These are phyloP conservation scores for Drosophila mojavensis DNA, from an alignment of 1,140 invertebrate genomes.

Conservation along the genomic window DNA sequence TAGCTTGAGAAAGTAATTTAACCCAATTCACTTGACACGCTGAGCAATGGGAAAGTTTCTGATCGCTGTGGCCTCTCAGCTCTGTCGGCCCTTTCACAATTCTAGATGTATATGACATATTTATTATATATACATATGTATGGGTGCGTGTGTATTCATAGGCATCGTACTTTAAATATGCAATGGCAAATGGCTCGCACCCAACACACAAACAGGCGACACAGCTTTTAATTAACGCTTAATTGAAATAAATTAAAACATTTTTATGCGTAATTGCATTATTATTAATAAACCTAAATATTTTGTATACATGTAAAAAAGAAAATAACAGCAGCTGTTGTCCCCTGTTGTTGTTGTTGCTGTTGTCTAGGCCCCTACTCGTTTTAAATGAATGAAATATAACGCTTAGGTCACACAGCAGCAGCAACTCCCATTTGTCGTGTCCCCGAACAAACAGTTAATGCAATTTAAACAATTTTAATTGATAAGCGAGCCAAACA, in stretches of 20 bases:
- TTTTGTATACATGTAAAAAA: conserved; percentile 56
- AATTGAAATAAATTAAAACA: conserved; percentile 84
- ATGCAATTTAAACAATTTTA: conserved; percentile 78
- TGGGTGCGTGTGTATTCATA: background rate
- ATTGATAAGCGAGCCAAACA: conserved; percentile 75
- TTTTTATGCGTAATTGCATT: conserved; percentile 83
- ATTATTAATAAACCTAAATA: conserved; percentile 83
- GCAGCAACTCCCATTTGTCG: background rate
- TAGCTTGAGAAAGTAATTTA: background rate
- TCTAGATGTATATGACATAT: background rate
- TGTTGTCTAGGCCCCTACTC: conserved; percentile 48
- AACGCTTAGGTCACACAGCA: conserved; percentile 58
- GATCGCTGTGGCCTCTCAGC: conserved; percentile 22
- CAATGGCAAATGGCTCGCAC: conserved; percentile 10
- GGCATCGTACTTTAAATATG: background rate
- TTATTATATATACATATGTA: background rate
- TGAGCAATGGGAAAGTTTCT: conserved; percentile 29
- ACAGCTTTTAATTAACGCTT: conserved; percentile 76
- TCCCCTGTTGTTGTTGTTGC: conserved; percentile 48
- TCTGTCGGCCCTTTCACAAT: conserved; percentile 3
- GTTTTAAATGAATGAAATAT: conserved; percentile 80
- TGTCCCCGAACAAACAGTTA: conserved; percentile 55
- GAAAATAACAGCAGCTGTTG: background rate
- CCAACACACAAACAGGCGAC: conserved; percentile 29
- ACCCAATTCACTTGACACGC: background rate